Evolutionary conservation across 2,888 invertebrate genomes (phyloP), one percentile per base, ranked within the genome.

Genomic region (Drosophila ezoana): DNA sequence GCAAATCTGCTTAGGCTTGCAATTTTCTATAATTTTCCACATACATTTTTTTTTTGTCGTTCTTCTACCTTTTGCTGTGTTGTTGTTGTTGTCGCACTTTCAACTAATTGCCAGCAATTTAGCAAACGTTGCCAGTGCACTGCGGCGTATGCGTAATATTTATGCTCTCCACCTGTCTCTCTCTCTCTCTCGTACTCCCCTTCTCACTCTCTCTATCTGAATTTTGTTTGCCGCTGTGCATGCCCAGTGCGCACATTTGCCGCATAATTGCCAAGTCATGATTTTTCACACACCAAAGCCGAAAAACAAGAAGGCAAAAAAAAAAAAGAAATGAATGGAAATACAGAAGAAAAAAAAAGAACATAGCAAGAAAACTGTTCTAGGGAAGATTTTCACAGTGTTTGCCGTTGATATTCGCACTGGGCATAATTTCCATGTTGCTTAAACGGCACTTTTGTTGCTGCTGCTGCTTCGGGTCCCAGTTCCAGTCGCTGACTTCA

Each of bases 341-440:
- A 70, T 56, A 72, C 16, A 20, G 57, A 70, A 48, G 23, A 51
- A 11, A 16, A 54, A 74, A 11, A 63, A 52, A 41, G 45, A 23
- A 49, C 38, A 53, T 11, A 20, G 41, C 38, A 66, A 73, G 65
- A 58, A 74, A 51, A 38, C n/a, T 14, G 38, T 38, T 38, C 28
- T 28, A 28, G 41, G 16, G 18, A 52, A 54, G 54, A 54, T 54
- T 54, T 54, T 41, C 62, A 54, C 48, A 57, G 38, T 44, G 61
- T 56, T 82, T 81, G 61, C 79, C 66, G 87, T 61, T 89, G 89
- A 85, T 85, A 84, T 85, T 85, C 85, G 89, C 84, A 85, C 80
- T 85, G 85, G 89, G 85, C 86, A 85, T 87, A 87, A 85, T 85
- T 89, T 89, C 57, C 89, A 88, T 81, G 88, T 83, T 83, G 88